These are phyloP conservation scores for Perca flavescens DNA, from an alignment of 2,113 vertebrate genomes.

Conservation along the genomic window DNA sequence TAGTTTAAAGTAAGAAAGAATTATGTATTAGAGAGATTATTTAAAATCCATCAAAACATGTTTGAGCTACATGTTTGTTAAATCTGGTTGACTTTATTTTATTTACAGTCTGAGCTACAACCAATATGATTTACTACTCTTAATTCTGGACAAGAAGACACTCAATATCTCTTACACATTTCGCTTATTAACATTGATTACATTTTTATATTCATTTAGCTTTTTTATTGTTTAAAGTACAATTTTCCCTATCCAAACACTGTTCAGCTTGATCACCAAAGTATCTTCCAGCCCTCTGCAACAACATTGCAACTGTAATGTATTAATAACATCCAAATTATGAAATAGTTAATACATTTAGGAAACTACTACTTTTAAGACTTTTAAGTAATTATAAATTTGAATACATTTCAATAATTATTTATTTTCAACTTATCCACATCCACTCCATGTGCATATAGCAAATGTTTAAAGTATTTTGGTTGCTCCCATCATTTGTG, in stretches of 20 bases:
- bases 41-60: neutral
- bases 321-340: neutral
- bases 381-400: neutral
- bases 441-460: too few relatives aligned
- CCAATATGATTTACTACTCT: neutral
- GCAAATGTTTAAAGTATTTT: neutral
- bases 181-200: neutral
- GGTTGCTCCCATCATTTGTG: neutral
- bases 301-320: neutral
- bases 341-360: neutral
- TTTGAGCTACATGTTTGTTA: neutral
- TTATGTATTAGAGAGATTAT: neutral
- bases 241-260: neutral
- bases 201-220: too few relatives aligned
- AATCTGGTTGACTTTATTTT: neutral
- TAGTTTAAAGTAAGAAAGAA: neutral
- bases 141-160: neutral
- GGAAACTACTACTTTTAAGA: neutral
- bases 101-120: neutral
- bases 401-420: neutral
- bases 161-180: neutral
- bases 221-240: neutral
- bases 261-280: neutral
- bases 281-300: neutral
- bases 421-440: neutral